phyloP scores from a whole-genome alignment of 1,140 invertebrate genomes.

The Eulimnadia texana region DNA sequence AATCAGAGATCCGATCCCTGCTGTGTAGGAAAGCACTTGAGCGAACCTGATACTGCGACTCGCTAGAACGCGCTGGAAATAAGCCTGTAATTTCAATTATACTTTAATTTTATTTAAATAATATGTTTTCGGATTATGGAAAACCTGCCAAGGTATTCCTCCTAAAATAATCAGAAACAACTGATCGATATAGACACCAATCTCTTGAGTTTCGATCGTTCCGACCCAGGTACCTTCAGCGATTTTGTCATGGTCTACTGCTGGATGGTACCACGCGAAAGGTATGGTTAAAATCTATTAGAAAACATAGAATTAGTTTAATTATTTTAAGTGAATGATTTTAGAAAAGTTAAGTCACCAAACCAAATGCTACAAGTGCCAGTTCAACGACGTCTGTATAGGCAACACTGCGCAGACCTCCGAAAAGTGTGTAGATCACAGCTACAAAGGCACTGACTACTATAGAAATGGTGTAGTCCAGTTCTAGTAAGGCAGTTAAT shows the following conservation, averaged over 20 bases:
- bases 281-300: slow-evolving; percentile 46
- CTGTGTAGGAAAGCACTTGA: slow-evolving; percentile 51
- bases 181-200: slow-evolving; percentile 50
- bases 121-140: background rate
- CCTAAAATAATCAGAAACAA: slow-evolving; percentile 59
- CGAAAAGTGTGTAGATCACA: slow-evolving; percentile 57
- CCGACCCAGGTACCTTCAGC: slow-evolving; percentile 47
- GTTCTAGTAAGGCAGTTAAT: slow-evolving; percentile 47
- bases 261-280: slow-evolving; percentile 45
- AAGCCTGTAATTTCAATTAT: slow-evolving; percentile 28
- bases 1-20: slow-evolving; percentile 54
- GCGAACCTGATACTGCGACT: slow-evolving; percentile 51
- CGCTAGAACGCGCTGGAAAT: slow-evolving; percentile 66
- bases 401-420: slow-evolving; percentile 62
- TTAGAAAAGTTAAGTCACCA: slow-evolving; percentile 36
- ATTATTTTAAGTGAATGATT: slow-evolving; percentile 21
- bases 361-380: slow-evolving; percentile 55
- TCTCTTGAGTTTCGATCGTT: slow-evolving; percentile 36
- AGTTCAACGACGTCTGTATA: slow-evolving; percentile 68
- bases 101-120: background rate
- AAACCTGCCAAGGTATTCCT: slow-evolving; percentile 71
- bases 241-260: slow-evolving; percentile 34
- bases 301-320: background rate
- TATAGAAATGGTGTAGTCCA: slow-evolving; percentile 42
- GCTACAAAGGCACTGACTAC: slow-evolving; percentile 51